Conservation (phyloP, 1,140 invertebrate genomes). For the Asobara japonica region DNA sequence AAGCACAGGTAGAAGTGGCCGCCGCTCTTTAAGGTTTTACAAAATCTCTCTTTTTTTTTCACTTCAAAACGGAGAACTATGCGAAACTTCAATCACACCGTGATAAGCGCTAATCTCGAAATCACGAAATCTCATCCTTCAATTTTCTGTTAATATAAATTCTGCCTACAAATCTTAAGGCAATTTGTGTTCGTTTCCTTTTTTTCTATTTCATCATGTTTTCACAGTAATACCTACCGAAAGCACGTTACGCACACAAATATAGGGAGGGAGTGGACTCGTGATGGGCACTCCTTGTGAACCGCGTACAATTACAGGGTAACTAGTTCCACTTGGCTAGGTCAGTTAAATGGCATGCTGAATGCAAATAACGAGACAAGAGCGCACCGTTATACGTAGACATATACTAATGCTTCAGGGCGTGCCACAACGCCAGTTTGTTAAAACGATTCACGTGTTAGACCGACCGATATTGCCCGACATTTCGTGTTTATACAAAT, state of each 20-base stretch:
- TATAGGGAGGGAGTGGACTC: slow-evolving; percentile 7
- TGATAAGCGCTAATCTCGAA: background rate
- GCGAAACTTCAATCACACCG: background rate
- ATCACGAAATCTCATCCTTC: no score
- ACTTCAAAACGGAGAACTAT: no score
- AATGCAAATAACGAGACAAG: slow-evolving; percentile 39
- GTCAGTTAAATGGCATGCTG: slow-evolving; percentile 38
- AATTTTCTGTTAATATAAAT: no score
- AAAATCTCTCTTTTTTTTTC: no score
- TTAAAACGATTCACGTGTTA: slow-evolving; percentile 19
- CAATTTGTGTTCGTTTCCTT: background rate
- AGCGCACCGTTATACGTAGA: slow-evolving; percentile 6
- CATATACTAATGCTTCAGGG: slow-evolving; percentile 7
- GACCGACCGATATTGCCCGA: background rate
- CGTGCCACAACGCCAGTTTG: slow-evolving; percentile 5
- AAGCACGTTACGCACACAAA: background rate
- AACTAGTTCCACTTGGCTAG: slow-evolving; percentile 41
- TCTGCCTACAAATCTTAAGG: no score
- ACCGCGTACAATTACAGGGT: slow-evolving; percentile 38
- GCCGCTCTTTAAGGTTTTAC: no score
- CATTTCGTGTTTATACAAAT: background rate
- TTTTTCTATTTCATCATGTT: no score
- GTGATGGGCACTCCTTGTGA: slow-evolving; percentile 35
- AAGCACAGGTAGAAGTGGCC: no score
- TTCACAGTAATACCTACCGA: background rate